Conservation (phyloP, 2,113 vertebrate species). For the Balaenoptera acutorostrata region DNA sequence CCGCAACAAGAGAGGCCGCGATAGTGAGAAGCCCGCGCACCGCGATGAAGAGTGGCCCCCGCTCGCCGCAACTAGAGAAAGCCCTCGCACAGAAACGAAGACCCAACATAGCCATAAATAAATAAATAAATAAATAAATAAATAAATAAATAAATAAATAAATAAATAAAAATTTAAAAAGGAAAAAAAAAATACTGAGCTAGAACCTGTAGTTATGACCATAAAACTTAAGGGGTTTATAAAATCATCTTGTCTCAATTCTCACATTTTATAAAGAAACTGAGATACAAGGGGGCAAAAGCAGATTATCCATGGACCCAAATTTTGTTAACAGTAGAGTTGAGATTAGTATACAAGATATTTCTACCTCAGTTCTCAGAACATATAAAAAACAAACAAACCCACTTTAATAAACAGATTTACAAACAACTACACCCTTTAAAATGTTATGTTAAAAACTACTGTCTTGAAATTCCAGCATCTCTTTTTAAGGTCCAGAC, state of each 20-base stretch:
- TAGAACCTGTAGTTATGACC: neutral
- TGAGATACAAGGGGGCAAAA: neutral
- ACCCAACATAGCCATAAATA: no score
- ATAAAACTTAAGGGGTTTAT: neutral
- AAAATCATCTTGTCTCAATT: neutral
- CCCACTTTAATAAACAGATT: neutral
- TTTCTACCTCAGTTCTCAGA: neutral
- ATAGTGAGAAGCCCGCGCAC: no score
- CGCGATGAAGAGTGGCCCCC: no score
- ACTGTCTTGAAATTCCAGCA: neutral
- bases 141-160: no score
- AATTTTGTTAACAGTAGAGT: neutral
- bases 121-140: no score
- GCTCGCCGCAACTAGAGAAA: no score
- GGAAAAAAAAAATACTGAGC: neutral
- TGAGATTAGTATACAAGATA: neutral
- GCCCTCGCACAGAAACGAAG: no score
- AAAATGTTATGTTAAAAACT: neutral
- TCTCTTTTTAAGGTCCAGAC: neutral
- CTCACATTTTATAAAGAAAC: slow-evolving; percentile 14
- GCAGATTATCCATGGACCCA: neutral
- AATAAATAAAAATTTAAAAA: no score
- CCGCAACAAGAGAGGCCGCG: no score
- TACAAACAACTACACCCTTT: neutral
- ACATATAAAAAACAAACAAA: neutral